Base-by-base conservation (phyloP, 2,888 invertebrate species). In the Crematogaster levior region DNA sequence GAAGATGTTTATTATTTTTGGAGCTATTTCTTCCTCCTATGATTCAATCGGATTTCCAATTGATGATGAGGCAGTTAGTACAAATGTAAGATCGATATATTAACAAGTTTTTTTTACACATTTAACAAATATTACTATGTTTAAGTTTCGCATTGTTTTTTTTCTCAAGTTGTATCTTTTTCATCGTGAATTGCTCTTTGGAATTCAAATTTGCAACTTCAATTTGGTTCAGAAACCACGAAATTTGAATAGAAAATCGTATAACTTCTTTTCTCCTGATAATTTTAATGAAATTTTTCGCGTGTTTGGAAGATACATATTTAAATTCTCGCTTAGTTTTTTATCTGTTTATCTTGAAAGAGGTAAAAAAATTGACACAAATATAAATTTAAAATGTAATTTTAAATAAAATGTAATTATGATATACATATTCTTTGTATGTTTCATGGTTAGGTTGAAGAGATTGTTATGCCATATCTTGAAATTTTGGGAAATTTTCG, bases 401-500 rank as follows among this genome's bases (percentile, higher is more conserved):
- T 9, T 9, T 0, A 30, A 58, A 30, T 30, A 30, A 58, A 18
- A 56, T 48, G 21, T 37, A 70, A 21, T 48, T 48, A 66, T 48
- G 15, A 48, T 30, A n/a, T 27, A 43, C 48, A 34, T 70, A 46
- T 21, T 61, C 40, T 61, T 63, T 34, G 4, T 63, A 51, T 51
- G 1, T 58, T 56, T 7, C 15, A n/a, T 3, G 86, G 86, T 15
- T 92, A 96, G 97, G 88, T 96, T 51, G 99, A 99, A 94, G 96
- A 97, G 80, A 95, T 96, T 2, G 96, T 99, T 74, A 97, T 99
- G 96, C 99, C 99, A 0, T 99, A 98, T 95, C 95, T 99, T 72
- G 96, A 96, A 87, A 97, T 97, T 30, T 95, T 99, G 89, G 97
- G 99, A 1, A 96, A 97, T 88, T 99, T 99, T 95, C 96, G 99